Percentiles rank a stretch among this genome's conserved stretches.
These are phyloP conservation scores for Phyllotreta striolata DNA, from an alignment of 2,888 invertebrate species.

Conservation along the genomic window DNA sequence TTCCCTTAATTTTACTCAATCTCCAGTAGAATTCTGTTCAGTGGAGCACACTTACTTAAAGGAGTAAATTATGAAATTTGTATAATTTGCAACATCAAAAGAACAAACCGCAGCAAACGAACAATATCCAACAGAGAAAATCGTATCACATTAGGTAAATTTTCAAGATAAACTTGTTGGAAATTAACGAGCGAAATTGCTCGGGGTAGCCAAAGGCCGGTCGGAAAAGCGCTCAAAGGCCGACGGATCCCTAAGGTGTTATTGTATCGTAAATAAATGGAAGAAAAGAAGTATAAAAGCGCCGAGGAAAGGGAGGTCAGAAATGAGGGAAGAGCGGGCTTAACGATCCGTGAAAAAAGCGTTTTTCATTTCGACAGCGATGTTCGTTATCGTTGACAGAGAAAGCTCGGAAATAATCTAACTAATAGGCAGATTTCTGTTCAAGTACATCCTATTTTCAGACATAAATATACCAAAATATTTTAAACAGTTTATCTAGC, in stretches of 20 bases:
- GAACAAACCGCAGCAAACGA: too few relatives aligned
- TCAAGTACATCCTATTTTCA: too few relatives aligned
- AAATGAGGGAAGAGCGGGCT: slow-evolving; percentile 41
- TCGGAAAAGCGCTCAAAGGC: slow-evolving; percentile 33
- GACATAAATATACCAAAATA: too few relatives aligned
- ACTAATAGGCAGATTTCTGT: too few relatives aligned
- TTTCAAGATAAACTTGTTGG: slow-evolving; percentile 45
- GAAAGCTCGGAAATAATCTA: too few relatives aligned
- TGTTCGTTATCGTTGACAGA: not conserved
- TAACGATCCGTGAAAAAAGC: slow-evolving; percentile 47
- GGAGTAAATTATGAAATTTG: too few relatives aligned
- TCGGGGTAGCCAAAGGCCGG: slow-evolving; percentile 41
- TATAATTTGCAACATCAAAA: too few relatives aligned
- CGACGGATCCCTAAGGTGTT: slow-evolving; percentile 50
- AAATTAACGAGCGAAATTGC: slow-evolving; percentile 47
- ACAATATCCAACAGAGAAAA: too few relatives aligned
- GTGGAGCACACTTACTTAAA: too few relatives aligned
- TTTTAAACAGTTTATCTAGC: too few relatives aligned
- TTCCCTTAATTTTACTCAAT: too few relatives aligned
- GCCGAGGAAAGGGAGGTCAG: slow-evolving; percentile 44
- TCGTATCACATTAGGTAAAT: slow-evolving; percentile 35
- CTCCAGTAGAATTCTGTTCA: too few relatives aligned
- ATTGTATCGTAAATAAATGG: slow-evolving; percentile 46
- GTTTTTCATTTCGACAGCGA: slow-evolving; percentile 43
- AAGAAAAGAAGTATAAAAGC: slow-evolving; percentile 45